These are phyloP conservation scores for Tridacna crocea DNA, from an alignment of 2,888 invertebrate genomes.

Conservation along the genomic window DNA sequence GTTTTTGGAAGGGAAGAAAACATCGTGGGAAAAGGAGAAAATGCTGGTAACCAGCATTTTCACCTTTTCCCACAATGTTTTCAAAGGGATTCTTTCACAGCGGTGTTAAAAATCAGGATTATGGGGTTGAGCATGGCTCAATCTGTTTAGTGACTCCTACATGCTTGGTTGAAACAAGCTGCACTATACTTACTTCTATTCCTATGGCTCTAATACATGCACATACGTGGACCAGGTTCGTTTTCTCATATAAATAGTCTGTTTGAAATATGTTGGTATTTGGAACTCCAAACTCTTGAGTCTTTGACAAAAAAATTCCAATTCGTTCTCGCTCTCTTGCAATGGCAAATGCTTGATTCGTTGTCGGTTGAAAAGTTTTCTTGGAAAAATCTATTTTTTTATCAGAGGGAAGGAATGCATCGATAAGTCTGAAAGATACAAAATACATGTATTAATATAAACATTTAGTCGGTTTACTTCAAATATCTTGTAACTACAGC, in stretches of 20 bases:
- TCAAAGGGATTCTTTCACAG: too few species aligned
- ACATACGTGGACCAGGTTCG: conserved; percentile 76
- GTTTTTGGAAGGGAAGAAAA: too few species aligned
- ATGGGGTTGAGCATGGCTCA: too few species aligned
- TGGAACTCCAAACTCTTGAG: conserved; percentile 72
- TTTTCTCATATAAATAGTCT: conserved; percentile 77
- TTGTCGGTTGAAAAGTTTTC: conserved; percentile 67
- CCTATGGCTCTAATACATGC: conserved; percentile 76
- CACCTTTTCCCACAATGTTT: neutral
- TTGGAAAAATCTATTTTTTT: conserved; percentile 66
- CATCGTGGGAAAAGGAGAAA: neutral
- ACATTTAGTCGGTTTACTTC: too few species aligned
- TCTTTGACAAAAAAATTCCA: conserved; percentile 69
- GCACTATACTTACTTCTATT: conserved; percentile 71
- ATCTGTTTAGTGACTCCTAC: too few species aligned
- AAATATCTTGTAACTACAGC: too few species aligned
- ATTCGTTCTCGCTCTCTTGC: conserved; percentile 74
- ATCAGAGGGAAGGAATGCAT: conserved; percentile 62
- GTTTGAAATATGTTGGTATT: conserved; percentile 73
- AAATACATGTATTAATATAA: neutral
- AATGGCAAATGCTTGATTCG: conserved; percentile 66
- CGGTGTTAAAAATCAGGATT: too few species aligned
- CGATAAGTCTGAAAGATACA: conserved; percentile 67
- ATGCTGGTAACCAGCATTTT: neutral
- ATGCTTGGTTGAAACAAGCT: neutral